These are phyloP conservation scores for Nyctereutes procyonoides DNA, from an alignment of 2,113 vertebrate species.

Conservation along the genomic window DNA sequence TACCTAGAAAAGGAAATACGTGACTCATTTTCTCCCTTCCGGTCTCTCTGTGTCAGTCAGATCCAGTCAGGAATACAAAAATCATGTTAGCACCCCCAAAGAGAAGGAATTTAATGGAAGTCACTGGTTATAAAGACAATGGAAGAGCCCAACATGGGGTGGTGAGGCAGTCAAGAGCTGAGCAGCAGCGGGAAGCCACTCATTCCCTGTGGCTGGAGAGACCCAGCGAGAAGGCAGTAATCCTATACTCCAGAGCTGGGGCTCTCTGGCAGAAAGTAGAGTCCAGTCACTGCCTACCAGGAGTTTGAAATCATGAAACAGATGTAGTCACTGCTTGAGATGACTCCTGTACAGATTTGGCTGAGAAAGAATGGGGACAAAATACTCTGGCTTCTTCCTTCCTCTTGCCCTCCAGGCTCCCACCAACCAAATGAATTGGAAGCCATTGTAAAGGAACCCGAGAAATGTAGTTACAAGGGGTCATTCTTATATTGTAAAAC, in stretches of 20 bases:
- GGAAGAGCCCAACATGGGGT: background rate
- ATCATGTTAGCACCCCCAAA: background rate
- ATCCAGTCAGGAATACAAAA: background rate
- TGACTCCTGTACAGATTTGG: background rate
- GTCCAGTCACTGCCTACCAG: background rate
- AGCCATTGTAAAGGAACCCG: background rate
- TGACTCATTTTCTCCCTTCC: background rate
- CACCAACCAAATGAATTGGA: background rate
- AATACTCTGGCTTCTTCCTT: background rate
- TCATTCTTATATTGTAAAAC: background rate
- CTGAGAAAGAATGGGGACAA: background rate
- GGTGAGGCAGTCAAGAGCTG: background rate
- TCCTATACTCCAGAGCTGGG: background rate
- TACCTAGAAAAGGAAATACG: background rate
- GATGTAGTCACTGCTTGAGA: background rate
- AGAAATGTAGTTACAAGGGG: background rate
- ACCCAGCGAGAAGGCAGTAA: background rate
- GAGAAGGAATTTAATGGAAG: background rate
- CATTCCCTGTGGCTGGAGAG: background rate
- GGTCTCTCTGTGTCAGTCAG: background rate
- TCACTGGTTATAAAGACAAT: background rate
- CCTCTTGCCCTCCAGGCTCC: background rate
- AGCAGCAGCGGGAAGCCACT: background rate
- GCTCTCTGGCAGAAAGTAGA: background rate
- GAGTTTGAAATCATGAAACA: background rate